Evolutionary conservation across 2,113 vertebrate species (phyloP).

Genomic region (pig (Sus scrofa)): DNA sequence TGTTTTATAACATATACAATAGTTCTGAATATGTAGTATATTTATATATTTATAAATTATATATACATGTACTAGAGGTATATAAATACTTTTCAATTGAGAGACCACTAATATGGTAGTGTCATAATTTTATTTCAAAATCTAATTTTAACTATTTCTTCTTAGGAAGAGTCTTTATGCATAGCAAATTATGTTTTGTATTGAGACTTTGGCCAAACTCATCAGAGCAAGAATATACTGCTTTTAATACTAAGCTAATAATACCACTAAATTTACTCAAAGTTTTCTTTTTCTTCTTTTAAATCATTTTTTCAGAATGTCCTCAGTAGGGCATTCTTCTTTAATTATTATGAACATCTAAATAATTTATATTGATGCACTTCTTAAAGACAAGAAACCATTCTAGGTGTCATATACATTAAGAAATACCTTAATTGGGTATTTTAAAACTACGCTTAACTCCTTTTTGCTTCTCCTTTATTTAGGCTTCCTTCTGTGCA

Average conservation of each 20-base stretch:
- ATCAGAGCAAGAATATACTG: background rate
- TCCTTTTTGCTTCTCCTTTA: background rate
- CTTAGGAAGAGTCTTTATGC: slow-evolving; percentile 11
- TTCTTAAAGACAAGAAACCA: slow-evolving; percentile 61
- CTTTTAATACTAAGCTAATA: slow-evolving; percentile 51
- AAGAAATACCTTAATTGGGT: slow-evolving; percentile 37
- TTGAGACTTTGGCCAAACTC: background rate
- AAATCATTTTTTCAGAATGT: slow-evolving; percentile 54
- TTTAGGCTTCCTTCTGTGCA: slow-evolving; percentile 15
- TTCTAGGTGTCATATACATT: slow-evolving; percentile 36
- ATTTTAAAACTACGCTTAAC: slow-evolving; percentile 19
- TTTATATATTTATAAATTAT: background rate
- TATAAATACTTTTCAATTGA: background rate
- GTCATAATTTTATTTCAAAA: slow-evolving; percentile 32
- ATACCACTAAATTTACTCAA: background rate
- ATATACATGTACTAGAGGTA: background rate
- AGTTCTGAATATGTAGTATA: background rate
- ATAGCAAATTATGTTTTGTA: slow-evolving; percentile 51
- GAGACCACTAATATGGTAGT: background rate
- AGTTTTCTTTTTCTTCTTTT: slow-evolving; percentile 37
- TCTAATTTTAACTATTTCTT: slow-evolving; percentile 20
- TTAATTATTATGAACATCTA: slow-evolving; percentile 63
- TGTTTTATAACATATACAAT: background rate
- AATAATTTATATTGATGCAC: slow-evolving; percentile 58
- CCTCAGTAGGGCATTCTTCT: slow-evolving; percentile 33